Conservation (phyloP, 2,888 invertebrate genomes). For the Diaphora mendica region DNA sequence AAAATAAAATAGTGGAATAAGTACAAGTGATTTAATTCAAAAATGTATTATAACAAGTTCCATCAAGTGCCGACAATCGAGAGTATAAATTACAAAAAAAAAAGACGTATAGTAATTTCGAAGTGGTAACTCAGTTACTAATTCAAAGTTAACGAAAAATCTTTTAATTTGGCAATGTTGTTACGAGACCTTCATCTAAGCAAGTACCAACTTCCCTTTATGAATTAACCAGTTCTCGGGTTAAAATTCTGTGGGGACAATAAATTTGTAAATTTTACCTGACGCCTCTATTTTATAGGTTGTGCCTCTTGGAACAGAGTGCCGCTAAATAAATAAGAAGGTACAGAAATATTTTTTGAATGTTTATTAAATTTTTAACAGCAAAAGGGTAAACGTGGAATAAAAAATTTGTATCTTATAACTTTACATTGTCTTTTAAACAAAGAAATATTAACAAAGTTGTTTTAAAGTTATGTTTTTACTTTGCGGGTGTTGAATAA, state of each 20-base stretch:
- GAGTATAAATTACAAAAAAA: no score
- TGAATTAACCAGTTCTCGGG: slow-evolving; percentile 34
- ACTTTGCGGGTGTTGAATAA: neutral
- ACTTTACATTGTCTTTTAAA: slow-evolving; percentile 3
- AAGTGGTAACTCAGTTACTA: slow-evolving; percentile 50
- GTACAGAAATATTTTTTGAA: slow-evolving; percentile 39
- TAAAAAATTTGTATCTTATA: neutral
- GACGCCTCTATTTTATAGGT: slow-evolving; percentile 27
- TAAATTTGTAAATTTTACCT: slow-evolving; percentile 51
- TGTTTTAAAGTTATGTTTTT: neutral
- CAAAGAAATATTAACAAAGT: neutral
- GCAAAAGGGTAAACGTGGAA: slow-evolving; percentile 22
- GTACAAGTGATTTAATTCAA: no score
- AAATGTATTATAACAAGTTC: no score
- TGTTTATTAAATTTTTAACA: slow-evolving; percentile 28
- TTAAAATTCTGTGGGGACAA: slow-evolving; percentile 51
- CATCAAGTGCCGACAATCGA: no score
- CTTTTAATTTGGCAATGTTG: slow-evolving; percentile 69
- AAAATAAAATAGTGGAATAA: no score
- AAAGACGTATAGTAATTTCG: slow-evolving; percentile 25
- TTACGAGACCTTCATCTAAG: slow-evolving; percentile 42
- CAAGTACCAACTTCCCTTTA: slow-evolving; percentile 43
- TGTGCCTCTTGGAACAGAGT: slow-evolving; percentile 32
- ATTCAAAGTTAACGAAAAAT: slow-evolving; percentile 68
- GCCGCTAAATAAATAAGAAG: slow-evolving; percentile 43